phyloP scores from a whole-genome alignment of 1,140 invertebrate genomes.

The Brachionus manjavacas region DNA sequence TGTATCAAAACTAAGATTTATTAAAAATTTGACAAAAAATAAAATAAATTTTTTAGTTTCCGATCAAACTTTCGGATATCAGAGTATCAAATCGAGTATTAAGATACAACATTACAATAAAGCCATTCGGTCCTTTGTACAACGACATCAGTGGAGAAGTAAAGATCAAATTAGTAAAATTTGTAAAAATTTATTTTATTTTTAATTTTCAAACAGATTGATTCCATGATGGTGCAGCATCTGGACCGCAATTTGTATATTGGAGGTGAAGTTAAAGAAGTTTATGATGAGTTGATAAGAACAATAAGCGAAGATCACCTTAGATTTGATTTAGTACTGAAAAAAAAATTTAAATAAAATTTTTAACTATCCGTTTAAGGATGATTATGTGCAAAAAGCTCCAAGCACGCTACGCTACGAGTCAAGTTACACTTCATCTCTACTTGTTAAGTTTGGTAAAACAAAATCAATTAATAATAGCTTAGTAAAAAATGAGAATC shows the following conservation, averaged over 20 bases:
- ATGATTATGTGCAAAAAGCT: slow-evolving; percentile 48
- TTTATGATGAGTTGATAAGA: slow-evolving; percentile 56
- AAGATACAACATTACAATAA: slow-evolving; percentile 52
- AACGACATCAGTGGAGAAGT: slow-evolving; percentile 56
- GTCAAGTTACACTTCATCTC: slow-evolving; percentile 49
- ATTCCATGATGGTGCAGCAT: slow-evolving; percentile 51
- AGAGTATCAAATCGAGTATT: slow-evolving; percentile 55
- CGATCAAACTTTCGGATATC: slow-evolving; percentile 53
- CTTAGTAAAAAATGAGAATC: slow-evolving; percentile 48
- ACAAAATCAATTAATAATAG: slow-evolving; percentile 47
- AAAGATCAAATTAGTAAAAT: neutral
- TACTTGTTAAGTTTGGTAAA: slow-evolving; percentile 49
- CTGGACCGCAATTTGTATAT: slow-evolving; percentile 56
- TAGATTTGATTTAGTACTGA: slow-evolving; percentile 49
- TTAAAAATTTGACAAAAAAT: neutral
- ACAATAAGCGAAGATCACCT: slow-evolving; percentile 54
- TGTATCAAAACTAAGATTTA: neutral
- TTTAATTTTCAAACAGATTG: slow-evolving; percentile 47
- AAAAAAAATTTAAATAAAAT: neutral
- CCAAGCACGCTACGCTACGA: slow-evolving; percentile 45
- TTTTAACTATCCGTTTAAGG: slow-evolving; percentile 45
- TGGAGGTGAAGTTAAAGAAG: slow-evolving; percentile 55
- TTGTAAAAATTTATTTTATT: neutral
- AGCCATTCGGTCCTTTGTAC: slow-evolving; percentile 51
- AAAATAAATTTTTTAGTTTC: slow-evolving; percentile 46